A percentile compares a stretch with the other conserved stretches of the same genome.
phyloP scores from a whole-genome alignment of 2,888 invertebrate species.

The Limnephilus lunatus region DNA sequence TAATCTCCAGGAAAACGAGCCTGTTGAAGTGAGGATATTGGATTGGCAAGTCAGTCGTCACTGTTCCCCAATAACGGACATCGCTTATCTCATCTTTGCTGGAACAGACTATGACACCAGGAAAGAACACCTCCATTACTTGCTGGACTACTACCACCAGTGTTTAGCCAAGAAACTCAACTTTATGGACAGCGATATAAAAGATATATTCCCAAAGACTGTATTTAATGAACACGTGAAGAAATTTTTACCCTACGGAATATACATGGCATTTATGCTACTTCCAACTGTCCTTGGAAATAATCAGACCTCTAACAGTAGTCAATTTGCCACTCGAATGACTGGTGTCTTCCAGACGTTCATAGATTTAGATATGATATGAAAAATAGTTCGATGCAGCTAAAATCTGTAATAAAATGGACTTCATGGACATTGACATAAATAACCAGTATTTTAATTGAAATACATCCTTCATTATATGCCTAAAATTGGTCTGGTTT shows the following conservation, averaged over 20 bases:
- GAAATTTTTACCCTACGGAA: constrained; percentile 51
- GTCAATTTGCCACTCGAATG: constrained; percentile 45
- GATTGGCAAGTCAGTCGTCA: constrained; percentile 57
- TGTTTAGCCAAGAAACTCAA: constrained; percentile 34
- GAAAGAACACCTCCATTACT: constrained; percentile 33
- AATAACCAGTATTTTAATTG: too few species aligned
- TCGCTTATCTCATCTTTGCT: constrained; percentile 53
- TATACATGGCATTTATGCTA: constrained; percentile 50
- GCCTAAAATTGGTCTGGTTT: too few species aligned
- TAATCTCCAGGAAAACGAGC: constrained; percentile 45
- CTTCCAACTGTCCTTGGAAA: constrained; percentile 58
- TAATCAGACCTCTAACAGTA: constrained; percentile 39
- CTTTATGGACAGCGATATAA: constrained; percentile 41
- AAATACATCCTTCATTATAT: too few species aligned
- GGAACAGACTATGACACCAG: constrained; percentile 54
- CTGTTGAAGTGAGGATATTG: constrained; percentile 45
- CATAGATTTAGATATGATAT: constrained; percentile 27
- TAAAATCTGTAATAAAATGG: background rate
- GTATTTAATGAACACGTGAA: constrained; percentile 56
- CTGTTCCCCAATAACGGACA: constrained; percentile 54
- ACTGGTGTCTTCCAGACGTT: constrained; percentile 53
- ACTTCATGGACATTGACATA: too few species aligned
- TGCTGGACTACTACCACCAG: constrained; percentile 53
- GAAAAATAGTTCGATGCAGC: background rate
- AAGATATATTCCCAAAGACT: constrained; percentile 50